Base-by-base conservation (phyloP, 1,140 invertebrate species). In the Armadillidium nasatum region DNA sequence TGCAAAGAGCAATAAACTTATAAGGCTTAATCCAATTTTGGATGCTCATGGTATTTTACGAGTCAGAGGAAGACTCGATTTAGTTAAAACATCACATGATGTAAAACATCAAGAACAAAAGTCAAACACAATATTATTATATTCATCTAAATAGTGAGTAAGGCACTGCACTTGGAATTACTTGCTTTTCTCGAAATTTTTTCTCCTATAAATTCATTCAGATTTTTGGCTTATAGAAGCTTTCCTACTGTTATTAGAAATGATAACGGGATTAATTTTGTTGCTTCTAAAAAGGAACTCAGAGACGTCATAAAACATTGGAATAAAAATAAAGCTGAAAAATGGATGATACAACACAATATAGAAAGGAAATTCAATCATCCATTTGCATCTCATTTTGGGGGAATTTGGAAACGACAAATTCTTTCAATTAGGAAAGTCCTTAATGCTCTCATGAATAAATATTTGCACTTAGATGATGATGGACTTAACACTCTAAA, bases 251-350 rank as follows among this genome's bases (percentile, higher is more conserved):
- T 80, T 22, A 46, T 85, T 0, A 82, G 81, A 46, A 82, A 77
- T 44, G 85, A 86, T 77, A 83, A 83, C 78, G 85, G 82, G 21
- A 85, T 82, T 9, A 85, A 84, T 77, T 85, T 86, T 80, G 80
- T 83, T 4, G 84, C 84, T 54, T 82, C 83, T 15, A 71, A 79
- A 15, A 75, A 79, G 71, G 77, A 84, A 67, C 50, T 84, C 6
- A 79, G 33, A 70, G 71, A 46, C 43, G 19, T 72, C 7, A 60
- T 73, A 22, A 70, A 75, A 11, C 10, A 15, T 19, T 50, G 43
- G 50, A 33, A n/a, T 33, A 9, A 44, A 74, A 44, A 72, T 33
- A n/a, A n/a, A n/a, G n/a, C n/a, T 67, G n/a, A n/a, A 68, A 43
- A 43, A 54, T 60, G 50, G 11, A 6, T 78, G 43, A 72, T 33